These are phyloP conservation scores for Zeuzera pyrina DNA, from an alignment of 2,888 invertebrate species.

Conservation along the genomic window DNA sequence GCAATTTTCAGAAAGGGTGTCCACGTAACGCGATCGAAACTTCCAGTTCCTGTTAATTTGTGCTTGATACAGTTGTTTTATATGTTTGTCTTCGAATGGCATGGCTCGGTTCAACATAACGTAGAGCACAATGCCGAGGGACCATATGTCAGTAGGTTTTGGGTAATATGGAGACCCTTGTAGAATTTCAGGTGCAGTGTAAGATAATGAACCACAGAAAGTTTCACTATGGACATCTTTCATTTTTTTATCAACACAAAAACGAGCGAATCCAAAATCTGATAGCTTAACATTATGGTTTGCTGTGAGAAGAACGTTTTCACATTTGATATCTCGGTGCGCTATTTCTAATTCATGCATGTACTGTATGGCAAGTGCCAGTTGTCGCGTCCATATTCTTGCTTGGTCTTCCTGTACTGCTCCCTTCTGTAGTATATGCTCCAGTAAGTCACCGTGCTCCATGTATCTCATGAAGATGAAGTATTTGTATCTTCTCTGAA, in stretches of 20 bases:
- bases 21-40: slow-evolving; percentile 77
- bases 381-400: slow-evolving; percentile 80
- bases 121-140: slow-evolving; percentile 83
- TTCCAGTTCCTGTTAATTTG: slow-evolving; percentile 76
- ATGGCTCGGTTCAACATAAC: slow-evolving; percentile 88
- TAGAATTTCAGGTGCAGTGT: slow-evolving; percentile 91
- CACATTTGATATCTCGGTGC: slow-evolving; percentile 88
- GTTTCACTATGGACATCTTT: slow-evolving; percentile 78
- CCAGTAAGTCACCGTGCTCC: slow-evolving; percentile 85
- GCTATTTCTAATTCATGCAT: slow-evolving; percentile 83
- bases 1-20: slow-evolving; percentile 71
- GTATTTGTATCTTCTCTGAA: slow-evolving; percentile 79
- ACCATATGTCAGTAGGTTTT: slow-evolving; percentile 86
- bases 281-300: slow-evolving; percentile 85
- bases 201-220: slow-evolving; percentile 89
- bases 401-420: slow-evolving; percentile 79
- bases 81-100: slow-evolving; percentile 87
- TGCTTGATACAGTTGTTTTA: slow-evolving; percentile 77
- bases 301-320: slow-evolving; percentile 82
- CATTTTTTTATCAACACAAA: slow-evolving; percentile 49
- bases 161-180: slow-evolving; percentile 81
- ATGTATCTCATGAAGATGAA: slow-evolving; percentile 83
- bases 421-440: slow-evolving; percentile 78
- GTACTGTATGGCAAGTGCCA: slow-evolving; percentile 80
- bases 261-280: slow-evolving; percentile 85